Conservation (phyloP, 2,797 vertebrate genomes). For the Acipenser transmontanus region DNA sequence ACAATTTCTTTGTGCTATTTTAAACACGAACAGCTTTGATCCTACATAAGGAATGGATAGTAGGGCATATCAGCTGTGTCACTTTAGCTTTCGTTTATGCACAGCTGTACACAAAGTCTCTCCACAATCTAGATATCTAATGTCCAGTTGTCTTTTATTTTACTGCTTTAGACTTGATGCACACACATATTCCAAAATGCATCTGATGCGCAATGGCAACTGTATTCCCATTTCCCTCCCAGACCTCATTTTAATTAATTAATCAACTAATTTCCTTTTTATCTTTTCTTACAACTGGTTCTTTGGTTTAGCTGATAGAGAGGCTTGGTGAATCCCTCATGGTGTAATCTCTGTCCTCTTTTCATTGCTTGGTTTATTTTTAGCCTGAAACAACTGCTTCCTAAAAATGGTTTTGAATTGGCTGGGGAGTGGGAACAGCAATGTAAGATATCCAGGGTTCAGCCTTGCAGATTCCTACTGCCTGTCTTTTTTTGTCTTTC, state of each 20-base stretch:
- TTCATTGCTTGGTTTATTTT: constrained; percentile 74
- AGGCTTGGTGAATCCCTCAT: constrained; percentile 20
- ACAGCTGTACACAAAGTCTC: too few species aligned
- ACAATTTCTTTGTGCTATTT: too few species aligned
- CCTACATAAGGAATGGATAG: too few species aligned
- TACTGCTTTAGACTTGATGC: background rate
- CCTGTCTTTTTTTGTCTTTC: constrained; percentile 38
- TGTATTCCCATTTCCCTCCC: too few species aligned
- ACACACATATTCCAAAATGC: background rate
- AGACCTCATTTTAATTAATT: background rate
- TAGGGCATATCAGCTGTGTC: too few species aligned
- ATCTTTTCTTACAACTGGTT: constrained; percentile 4
- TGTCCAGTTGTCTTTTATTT: background rate
- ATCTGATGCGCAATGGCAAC: too few species aligned
- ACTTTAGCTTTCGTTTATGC: too few species aligned
- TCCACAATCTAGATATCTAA: too few species aligned
- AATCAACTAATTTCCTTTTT: background rate
- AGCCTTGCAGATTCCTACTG: constrained; percentile 48
- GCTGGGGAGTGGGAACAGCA: constrained; percentile 61
- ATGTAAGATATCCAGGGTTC: constrained; percentile 79
- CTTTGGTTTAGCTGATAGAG: constrained; percentile 6
- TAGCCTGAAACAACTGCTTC: constrained; percentile 95
- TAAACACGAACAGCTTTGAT: too few species aligned
- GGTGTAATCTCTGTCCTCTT: constrained; percentile 25
- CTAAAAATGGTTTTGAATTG: constrained; percentile 91